Evolutionary conservation across 2,113 vertebrate genomes (phyloP), one percentile per base, ranked within the genome.

Genomic region (Piaya cayana): DNA sequence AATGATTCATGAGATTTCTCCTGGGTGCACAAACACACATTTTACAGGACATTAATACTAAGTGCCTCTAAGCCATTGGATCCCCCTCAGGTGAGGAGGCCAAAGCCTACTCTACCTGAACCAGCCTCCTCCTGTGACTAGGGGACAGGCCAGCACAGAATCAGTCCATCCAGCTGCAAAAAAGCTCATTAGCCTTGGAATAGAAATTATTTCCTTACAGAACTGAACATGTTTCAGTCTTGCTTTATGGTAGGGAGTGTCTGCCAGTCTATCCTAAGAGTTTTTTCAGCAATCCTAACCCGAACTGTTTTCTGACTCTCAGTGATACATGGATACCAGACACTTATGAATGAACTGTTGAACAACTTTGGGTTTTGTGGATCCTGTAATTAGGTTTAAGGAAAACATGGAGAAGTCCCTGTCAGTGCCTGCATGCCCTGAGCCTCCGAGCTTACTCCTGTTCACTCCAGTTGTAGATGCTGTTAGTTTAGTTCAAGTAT

Each of bases 101-200:
- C 0, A 6, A 30, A 29, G 12, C 64, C 67, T 62, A 19, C 58
- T 78, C 56, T 8, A 20, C 22, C 8, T 0, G 0, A 37, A 13
- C 0, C 4, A 32, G 26, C 23, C 42, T n/a, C 42, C 67, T 68
- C 45, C 23, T 1, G 0, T 15, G 68, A 27, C 67, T 42, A 2
- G 2, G 75, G 55, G 47, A 65, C 55, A 15, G 53, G 23, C 39
- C 39, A 47, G 22, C 47, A 16, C 25, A 36, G 32, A 29, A 37
- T 15, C 39, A 11, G 19, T 15, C 26, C 34, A 15, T 16, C 2
- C 5, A 50, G 49, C 22, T 64, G 32, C 25, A 71, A 29, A 82
- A 39, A 58, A 32, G 8, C 6, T 37, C 32, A 77, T 86, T 82
- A 83, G 59, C 63, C 67, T 72, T 42, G 86, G 83, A 71, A 47